phyloP scores from a whole-genome alignment of 2,797 vertebrate genomes.

The Bradypus variegatus region DNA sequence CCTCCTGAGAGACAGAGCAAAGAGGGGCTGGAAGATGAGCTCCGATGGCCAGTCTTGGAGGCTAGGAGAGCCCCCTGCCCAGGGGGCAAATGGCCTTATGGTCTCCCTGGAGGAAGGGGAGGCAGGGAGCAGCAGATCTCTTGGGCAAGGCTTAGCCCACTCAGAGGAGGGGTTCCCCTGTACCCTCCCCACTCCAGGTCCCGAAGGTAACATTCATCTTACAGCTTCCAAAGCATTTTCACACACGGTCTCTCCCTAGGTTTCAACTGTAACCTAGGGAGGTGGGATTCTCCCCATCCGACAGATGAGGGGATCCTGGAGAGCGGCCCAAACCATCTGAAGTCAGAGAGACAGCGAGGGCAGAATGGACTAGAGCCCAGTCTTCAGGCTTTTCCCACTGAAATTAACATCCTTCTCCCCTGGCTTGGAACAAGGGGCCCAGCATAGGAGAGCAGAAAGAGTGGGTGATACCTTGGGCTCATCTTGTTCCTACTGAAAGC shows the following conservation, averaged over 20 bases:
- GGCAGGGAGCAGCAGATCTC: neutral
- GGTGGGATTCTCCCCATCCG: neutral
- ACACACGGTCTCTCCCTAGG: neutral
- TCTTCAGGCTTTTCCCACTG: neutral
- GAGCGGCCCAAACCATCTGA: neutral
- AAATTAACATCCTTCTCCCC: neutral
- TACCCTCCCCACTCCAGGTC: neutral
- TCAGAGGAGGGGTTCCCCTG: neutral
- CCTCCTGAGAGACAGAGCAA: constrained; percentile 79
- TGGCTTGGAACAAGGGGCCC: neutral
- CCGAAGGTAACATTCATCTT: neutral
- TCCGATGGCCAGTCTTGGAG: neutral
- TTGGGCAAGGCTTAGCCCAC: neutral
- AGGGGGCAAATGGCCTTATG: neutral
- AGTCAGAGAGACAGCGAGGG: neutral
- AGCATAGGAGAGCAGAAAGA: too few species aligned
- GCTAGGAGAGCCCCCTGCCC: neutral
- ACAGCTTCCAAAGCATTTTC: neutral
- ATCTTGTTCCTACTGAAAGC: neutral
- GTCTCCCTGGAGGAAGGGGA: neutral
- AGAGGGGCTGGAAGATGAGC: neutral
- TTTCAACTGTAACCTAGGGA: neutral
- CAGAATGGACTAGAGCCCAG: neutral
- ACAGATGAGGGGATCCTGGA: neutral
- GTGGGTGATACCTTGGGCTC: neutral